Evolutionary conservation across 2,113 vertebrate species (phyloP).

Genomic region (Brachionichthys hirsutus): DNA sequence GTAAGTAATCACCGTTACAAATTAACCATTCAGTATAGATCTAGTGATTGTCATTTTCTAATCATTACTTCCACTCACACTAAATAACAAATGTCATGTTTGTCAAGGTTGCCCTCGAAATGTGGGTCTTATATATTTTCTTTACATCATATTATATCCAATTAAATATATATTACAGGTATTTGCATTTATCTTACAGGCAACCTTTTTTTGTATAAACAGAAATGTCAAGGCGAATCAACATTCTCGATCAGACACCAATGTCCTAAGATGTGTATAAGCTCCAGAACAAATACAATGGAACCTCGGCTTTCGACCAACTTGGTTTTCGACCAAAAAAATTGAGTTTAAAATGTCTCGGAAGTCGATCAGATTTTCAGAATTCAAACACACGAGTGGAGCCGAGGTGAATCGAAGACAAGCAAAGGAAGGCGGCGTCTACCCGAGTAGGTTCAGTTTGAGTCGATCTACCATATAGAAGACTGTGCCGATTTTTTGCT

Average conservation of each 20-base stretch:
- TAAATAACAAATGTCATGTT: constrained; percentile 25
- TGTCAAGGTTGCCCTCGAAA: constrained; percentile 41
- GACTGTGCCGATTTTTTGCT: no score
- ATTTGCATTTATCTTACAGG: constrained; percentile 44
- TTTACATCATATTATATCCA: constrained; percentile 24
- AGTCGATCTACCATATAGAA: no score
- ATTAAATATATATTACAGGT: constrained; percentile 44
- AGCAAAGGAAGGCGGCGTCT: no score
- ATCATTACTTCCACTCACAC: constrained; percentile 27
- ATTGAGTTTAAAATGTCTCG: no score
- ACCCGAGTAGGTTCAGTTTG: no score
- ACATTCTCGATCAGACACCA: no score
- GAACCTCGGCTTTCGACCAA: no score
- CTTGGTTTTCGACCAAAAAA: no score
- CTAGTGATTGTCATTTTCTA: constrained; percentile 40
- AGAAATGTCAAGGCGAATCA: constrained; percentile 65
- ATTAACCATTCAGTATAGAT: constrained; percentile 45
- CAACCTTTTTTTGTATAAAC: no score
- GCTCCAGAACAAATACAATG: constrained; percentile 53
- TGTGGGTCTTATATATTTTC: constrained; percentile 23
- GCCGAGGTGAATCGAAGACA: no score
- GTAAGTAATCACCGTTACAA: constrained; percentile 41
- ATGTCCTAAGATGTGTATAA: constrained; percentile 46
- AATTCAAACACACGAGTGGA: no score
- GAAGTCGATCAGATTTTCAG: no score